Evolutionary conservation across 2,888 invertebrate genomes (phyloP), one percentile per base, ranked within the genome.

Genomic region (Meteorus colon): DNA sequence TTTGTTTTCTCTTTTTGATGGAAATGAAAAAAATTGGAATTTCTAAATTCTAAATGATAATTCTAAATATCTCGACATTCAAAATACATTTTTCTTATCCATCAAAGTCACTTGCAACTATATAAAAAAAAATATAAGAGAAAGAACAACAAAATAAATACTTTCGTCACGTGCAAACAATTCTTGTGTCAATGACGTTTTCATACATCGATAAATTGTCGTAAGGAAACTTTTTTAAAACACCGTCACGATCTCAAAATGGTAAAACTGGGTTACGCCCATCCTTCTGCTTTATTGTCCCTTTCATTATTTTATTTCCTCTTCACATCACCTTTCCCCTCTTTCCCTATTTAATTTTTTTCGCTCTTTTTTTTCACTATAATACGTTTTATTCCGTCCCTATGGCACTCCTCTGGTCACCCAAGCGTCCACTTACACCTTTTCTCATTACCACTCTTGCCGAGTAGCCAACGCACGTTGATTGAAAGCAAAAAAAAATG

Each of bases 131-230:
- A 24, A 24, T 4, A 68, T 41, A 19, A 70, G 3, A 70, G 24
- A 27, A 71, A 71, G 37, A 59, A 60, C 4, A 70, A 59, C n/a
- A 24, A 37, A 55, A 59, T 24, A 70, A 27, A 24, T 24, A 24
- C 24, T 24, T 29, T 62, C 16, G n/a, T 29, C 24, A 34, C 48
- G 29, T 48, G 55, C 29, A 12, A 31, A 37, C 45, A 45, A 37
- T 66, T 45, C 27, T 19, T 41, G 5, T 55, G 24, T 55, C 19
- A 24, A 45, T 48, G 31, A 48, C 27, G 27, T 34, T 29, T 6
- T 16, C 59, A 27, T 48, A 48, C 59, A 29, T 70, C 70, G 24
- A 70, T 70, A 70, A 70, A 70, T 10, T 70, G 70, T 70, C n/a
- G 59, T n/a, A n/a, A 55, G 37, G 37, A 55, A 55, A 59, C 31